Conservation (phyloP, 2,113 vertebrate species). For the Hippocampus barbouri region DNA sequence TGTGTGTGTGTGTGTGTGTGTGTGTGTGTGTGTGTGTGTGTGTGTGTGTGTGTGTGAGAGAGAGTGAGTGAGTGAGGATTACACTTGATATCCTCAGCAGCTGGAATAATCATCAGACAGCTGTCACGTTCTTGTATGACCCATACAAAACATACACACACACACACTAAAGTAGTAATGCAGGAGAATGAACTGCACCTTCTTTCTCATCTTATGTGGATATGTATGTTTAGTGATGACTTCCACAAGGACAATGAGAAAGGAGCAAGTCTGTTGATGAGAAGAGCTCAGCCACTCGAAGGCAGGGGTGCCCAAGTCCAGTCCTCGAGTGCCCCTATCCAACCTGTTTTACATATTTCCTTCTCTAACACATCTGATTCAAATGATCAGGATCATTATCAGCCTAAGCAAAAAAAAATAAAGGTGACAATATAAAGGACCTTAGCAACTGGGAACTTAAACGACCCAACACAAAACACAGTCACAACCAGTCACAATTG, state of each 20-base stretch:
- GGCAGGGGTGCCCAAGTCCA: no score
- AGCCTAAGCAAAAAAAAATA: no score
- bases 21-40: slow-evolving; percentile 19
- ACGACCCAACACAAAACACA: no score
- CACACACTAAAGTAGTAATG: not conserved
- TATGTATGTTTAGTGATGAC: not conserved
- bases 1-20: no score
- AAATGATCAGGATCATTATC: no score
- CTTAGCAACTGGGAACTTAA: no score
- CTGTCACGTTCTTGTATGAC: slow-evolving; percentile 39
- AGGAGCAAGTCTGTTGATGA: not conserved
- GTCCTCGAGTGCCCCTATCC: no score
- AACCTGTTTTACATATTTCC: no score
- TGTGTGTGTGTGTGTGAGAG: slow-evolving; percentile 18
- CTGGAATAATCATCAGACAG: slow-evolving; percentile 47
- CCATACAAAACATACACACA: slow-evolving; percentile 19
- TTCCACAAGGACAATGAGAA: not conserved
- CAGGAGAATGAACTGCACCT: not conserved
- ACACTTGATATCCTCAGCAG: slow-evolving; percentile 42
- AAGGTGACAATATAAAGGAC: no score
- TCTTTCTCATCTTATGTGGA: not conserved
- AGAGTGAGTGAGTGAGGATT: slow-evolving; percentile 27
- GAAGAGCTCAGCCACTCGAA: not conserved
- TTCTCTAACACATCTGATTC: no score
- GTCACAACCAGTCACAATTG: no score